Percentiles rank a stretch among this genome's conserved stretches.
These are phyloP conservation scores for Montifringilla adamsi DNA, from an alignment of 2,113 vertebrate genomes.

Conservation along the genomic window DNA sequence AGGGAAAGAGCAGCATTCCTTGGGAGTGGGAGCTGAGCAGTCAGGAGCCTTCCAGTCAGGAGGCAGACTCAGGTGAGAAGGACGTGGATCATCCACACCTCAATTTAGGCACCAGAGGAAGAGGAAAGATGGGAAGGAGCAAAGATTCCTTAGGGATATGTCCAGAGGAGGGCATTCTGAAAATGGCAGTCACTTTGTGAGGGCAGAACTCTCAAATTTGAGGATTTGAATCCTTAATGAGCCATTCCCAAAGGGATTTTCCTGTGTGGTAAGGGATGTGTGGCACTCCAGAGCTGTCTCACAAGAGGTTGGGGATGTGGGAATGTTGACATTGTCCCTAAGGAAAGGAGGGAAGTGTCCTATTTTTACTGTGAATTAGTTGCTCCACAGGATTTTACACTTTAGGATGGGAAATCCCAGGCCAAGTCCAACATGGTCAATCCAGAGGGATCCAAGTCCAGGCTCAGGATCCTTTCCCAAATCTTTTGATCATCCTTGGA, in stretches of 20 bases:
- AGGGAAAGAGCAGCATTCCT: neutral
- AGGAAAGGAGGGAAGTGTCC: neutral
- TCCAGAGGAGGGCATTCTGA: rapidly evolving
- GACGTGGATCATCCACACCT: neutral
- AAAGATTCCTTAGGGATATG: neutral
- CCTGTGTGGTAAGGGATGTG: rapidly evolving
- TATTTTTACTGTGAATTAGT: neutral
- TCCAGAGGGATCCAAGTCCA: rapidly evolving
- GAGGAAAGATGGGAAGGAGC: neutral
- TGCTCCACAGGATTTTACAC: neutral
- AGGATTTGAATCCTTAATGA: rapidly evolving
- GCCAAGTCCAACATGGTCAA: rapidly evolving
- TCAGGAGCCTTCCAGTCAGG: neutral
- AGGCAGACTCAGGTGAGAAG: neutral
- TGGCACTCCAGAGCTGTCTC: neutral
- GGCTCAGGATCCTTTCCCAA: neutral
- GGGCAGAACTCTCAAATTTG: neutral
- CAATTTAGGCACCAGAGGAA: neutral
- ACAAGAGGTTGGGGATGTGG: rapidly evolving
- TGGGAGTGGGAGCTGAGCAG: neutral
- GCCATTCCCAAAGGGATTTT: neutral
- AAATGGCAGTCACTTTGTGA: neutral
- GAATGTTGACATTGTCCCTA: neutral
- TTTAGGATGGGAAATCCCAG: neutral
- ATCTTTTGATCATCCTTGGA: neutral